phyloP scores from a whole-genome alignment of 2,797 vertebrate genomes.

The Phoeniculus purpureus region DNA sequence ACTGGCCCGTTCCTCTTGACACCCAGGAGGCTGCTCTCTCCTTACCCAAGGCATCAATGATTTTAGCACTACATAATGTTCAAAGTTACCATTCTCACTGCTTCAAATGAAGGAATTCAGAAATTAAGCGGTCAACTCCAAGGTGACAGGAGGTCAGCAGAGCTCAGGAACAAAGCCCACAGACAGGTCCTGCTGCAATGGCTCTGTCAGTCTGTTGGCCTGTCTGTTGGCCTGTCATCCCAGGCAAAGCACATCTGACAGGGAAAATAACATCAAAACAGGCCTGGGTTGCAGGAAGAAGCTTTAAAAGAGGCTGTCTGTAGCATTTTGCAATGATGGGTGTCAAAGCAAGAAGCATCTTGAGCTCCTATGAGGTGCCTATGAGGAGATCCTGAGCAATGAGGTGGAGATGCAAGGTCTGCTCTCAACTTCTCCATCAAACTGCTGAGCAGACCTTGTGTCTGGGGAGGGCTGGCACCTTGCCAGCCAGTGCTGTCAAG shows the following conservation, averaged over 20 bases:
- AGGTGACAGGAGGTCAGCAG: background rate
- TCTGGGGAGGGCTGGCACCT: accelerated
- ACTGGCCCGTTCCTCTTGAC: too few species aligned
- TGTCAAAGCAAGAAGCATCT: background rate
- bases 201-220: background rate
- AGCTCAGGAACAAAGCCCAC: background rate
- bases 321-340: accelerated
- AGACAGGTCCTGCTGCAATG: background rate
- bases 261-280: background rate
- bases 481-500: accelerated
- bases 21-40: background rate
- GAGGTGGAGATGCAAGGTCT: background rate
- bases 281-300: background rate
- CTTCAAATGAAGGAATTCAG: background rate
- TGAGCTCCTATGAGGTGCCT: accelerated
- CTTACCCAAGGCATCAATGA: background rate
- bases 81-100: background rate
- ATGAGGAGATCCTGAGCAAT: background rate
- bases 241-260: background rate
- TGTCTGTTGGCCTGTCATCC: too few species aligned
- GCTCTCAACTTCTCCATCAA: accelerated
- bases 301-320: background rate
- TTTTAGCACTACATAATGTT: background rate
- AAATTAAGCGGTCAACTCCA: background rate
- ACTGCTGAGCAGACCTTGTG: background rate